These are phyloP conservation scores for Tringa solitaria DNA, from an alignment of 2,113 vertebrate species.

Conservation along the genomic window DNA sequence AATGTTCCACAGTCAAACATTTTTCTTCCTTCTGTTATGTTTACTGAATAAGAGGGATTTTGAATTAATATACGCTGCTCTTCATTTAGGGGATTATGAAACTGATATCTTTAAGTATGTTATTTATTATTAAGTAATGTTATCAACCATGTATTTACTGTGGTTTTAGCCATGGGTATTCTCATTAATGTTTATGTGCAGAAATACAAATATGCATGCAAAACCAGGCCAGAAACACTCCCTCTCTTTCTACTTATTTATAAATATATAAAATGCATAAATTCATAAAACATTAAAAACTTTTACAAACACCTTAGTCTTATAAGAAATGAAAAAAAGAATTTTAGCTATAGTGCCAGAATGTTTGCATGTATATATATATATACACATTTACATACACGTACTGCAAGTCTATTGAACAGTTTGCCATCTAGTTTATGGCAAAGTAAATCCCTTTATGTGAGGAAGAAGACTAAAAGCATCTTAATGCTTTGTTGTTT, in stretches of 20 bases:
- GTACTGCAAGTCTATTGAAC: background rate
- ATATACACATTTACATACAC: background rate
- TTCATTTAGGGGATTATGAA: background rate
- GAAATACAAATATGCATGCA: background rate
- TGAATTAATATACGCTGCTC: rapidly evolving
- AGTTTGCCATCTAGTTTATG: background rate
- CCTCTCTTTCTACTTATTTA: background rate
- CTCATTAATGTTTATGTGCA: background rate
- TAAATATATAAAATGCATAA: background rate
- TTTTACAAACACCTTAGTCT: background rate
- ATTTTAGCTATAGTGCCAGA: background rate
- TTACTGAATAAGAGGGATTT: background rate
- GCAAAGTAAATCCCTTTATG: background rate
- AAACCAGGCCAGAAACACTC: background rate
- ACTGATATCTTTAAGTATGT: background rate
- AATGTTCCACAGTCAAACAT: background rate
- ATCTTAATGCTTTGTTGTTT: background rate
- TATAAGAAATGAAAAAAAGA: background rate
- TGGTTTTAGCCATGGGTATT: background rate
- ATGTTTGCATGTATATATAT: background rate
- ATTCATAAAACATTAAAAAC: background rate
- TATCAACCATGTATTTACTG: background rate
- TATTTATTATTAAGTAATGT: background rate
- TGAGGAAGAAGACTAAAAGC: background rate
- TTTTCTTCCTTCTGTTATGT: background rate